Evolutionary conservation across 2,113 vertebrate species (phyloP).

Genomic region (Emydocephalus ijimae): DNA sequence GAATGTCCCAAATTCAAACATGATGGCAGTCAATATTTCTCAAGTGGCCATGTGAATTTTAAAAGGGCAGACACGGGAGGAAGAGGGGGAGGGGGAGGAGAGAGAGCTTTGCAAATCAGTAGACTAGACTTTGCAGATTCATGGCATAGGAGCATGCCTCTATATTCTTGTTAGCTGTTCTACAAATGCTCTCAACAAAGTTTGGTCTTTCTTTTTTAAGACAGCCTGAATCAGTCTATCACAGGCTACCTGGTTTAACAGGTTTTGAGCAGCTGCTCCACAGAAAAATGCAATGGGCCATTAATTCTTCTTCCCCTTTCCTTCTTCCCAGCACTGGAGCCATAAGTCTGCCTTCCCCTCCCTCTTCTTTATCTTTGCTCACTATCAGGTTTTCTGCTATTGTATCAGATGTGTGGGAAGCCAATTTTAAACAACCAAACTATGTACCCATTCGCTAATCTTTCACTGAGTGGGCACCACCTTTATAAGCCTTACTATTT

Average conservation of each 20-base stretch:
- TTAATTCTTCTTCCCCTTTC: background rate
- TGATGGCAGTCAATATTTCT: background rate
- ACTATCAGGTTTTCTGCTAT: slow-evolving; percentile 21
- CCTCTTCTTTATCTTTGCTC: slow-evolving; percentile 2
- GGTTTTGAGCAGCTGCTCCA: background rate
- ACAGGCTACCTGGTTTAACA: slow-evolving; percentile 12
- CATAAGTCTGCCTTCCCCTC: background rate
- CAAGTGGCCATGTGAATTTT: background rate
- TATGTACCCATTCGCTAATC: slow-evolving; percentile 22
- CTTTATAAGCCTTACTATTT: slow-evolving; percentile 11
- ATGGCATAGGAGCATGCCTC: background rate
- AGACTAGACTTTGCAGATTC: background rate
- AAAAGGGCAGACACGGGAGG: no score
- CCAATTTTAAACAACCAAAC: background rate
- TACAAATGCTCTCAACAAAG: background rate
- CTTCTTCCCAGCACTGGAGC: background rate
- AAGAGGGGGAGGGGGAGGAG: background rate
- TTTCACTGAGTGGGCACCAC: slow-evolving; percentile 17
- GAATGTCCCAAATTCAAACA: no score
- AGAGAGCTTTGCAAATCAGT: background rate
- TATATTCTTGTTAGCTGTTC: background rate
- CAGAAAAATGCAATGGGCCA: background rate
- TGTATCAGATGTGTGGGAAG: slow-evolving; percentile 15
- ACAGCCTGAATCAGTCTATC: background rate
- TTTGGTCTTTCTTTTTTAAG: background rate